A percentile compares a stretch with the other conserved stretches of the same genome.
phyloP scores from a whole-genome alignment of 2,797 vertebrate genomes.

The Sebastes kiyomatsui region DNA sequence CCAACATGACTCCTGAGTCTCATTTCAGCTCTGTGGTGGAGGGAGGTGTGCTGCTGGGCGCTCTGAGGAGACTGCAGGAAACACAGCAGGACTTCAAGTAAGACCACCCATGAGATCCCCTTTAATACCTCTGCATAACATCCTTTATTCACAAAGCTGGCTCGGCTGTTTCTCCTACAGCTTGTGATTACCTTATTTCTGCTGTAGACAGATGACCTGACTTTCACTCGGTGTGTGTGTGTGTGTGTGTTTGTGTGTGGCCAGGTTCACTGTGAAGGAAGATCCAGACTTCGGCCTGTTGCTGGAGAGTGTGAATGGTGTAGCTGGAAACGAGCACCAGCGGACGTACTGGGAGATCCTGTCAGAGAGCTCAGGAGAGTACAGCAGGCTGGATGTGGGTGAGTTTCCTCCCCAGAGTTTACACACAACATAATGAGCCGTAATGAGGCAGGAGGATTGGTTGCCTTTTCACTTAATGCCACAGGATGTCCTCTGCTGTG shows the following conservation, averaged over 20 bases:
- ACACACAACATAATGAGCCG: conserved; percentile 43
- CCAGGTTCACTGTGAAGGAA: conserved; percentile 70
- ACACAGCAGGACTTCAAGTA: conserved; percentile 66
- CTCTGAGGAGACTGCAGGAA: conserved; percentile 71
- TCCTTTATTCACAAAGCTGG: neutral
- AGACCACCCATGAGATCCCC: neutral
- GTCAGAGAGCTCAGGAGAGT: conserved; percentile 58
- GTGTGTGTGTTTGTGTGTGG: neutral
- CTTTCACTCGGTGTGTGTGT: neutral
- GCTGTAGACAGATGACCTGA: neutral
- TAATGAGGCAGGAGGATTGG: conserved; percentile 53
- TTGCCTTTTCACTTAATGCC: conserved; percentile 28
- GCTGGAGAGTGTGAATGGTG: conserved; percentile 77
- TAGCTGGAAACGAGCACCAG: conserved; percentile 55
- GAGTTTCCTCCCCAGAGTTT: conserved; percentile 55
- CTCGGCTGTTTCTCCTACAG: neutral
- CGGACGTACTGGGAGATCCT: conserved; percentile 80
- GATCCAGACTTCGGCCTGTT: conserved; percentile 66
- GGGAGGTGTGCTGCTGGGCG: conserved; percentile 71
- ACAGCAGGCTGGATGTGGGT: conserved; percentile 66
- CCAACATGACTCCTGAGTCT: conserved; percentile 39
- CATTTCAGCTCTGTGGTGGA: conserved; percentile 58
- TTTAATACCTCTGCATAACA: neutral
- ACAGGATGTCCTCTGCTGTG: conserved; percentile 3
- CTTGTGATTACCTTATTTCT: neutral